These are phyloP conservation scores for Campoplex nolae DNA, from an alignment of 2,888 invertebrate species.

Conservation along the genomic window DNA sequence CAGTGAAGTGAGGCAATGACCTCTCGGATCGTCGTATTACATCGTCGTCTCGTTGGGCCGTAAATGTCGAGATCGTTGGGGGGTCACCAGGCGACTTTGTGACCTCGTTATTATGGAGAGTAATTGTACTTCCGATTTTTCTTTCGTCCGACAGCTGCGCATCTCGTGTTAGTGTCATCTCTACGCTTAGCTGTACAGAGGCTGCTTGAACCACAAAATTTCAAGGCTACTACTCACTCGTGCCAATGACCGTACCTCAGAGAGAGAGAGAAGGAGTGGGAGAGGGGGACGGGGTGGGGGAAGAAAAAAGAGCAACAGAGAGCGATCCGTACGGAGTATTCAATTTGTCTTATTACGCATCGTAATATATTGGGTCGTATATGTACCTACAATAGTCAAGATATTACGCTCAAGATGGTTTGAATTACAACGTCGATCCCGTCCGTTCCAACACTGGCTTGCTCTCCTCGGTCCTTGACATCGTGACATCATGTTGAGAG, in stretches of 20 bases:
- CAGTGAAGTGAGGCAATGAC: slow-evolving; percentile 59
- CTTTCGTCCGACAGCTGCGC: slow-evolving; percentile 66
- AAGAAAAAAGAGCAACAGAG: not conserved
- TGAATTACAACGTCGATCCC: slow-evolving; percentile 57
- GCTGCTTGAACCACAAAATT: slow-evolving; percentile 39
- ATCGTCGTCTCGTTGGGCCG: slow-evolving; percentile 52
- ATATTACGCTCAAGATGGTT: slow-evolving; percentile 45
- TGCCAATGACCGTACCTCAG: slow-evolving; percentile 62
- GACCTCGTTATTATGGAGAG: slow-evolving; percentile 57
- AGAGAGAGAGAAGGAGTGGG: not conserved
- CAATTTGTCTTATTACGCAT: slow-evolving; percentile 60
- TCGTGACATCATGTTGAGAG: slow-evolving; percentile 66
- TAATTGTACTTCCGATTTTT: slow-evolving; percentile 67
- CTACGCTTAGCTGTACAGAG: not conserved
- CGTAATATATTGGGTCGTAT: slow-evolving; percentile 35
- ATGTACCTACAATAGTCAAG: slow-evolving; percentile 33
- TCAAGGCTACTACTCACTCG: slow-evolving; percentile 63
- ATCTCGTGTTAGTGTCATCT: slow-evolving; percentile 50
- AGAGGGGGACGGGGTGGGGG: not conserved
- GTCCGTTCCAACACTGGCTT: slow-evolving; percentile 46
- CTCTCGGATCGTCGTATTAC: slow-evolving; percentile 64
- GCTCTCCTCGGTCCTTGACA: slow-evolving; percentile 70
- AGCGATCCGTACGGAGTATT: slow-evolving; percentile 28
- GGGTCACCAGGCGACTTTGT: slow-evolving; percentile 56
- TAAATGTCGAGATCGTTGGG: slow-evolving; percentile 48